Evolutionary conservation across 2,888 invertebrate genomes (phyloP).

Genomic region (Acanthococcus lagerstroemiae): DNA sequence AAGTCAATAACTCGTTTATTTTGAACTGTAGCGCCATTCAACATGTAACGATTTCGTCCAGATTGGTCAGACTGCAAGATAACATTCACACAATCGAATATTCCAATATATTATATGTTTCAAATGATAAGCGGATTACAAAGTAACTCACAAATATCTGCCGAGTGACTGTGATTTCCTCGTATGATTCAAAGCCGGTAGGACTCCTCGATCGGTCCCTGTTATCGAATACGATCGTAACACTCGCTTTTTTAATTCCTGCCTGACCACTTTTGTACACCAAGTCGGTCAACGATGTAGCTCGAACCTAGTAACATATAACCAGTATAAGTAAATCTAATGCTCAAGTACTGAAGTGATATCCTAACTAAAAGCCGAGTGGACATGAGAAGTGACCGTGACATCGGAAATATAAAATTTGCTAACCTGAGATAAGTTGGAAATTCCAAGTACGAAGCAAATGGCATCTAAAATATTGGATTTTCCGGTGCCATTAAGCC

Average conservation of each 20-base stretch:
- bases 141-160: constrained; percentile 50
- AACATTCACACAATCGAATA: not conserved
- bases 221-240: constrained; percentile 93
- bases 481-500: constrained; percentile 94
- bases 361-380: not conserved
- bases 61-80: constrained; percentile 62
- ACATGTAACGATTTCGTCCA: constrained; percentile 73
- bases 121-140: not conserved
- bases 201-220: constrained; percentile 69
- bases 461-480: constrained; percentile 96
- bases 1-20: constrained; percentile 86
- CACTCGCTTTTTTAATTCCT: constrained; percentile 88
- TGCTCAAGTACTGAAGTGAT: no score
- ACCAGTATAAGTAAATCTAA: no score
- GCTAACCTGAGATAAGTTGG: constrained; percentile 74
- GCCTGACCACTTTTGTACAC: constrained; percentile 98
- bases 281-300: constrained; percentile 79
- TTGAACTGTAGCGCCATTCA: constrained; percentile 83
- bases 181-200: constrained; percentile 77
- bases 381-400: no score
- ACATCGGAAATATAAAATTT: no score
- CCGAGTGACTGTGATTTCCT: constrained; percentile 85
- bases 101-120: not conserved
- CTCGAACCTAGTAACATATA: constrained; percentile 63
- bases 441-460: constrained; percentile 91